These are phyloP conservation scores for Chiropotes sagulatus DNA, from an alignment of 2,797 vertebrate species.

Conservation along the genomic window DNA sequence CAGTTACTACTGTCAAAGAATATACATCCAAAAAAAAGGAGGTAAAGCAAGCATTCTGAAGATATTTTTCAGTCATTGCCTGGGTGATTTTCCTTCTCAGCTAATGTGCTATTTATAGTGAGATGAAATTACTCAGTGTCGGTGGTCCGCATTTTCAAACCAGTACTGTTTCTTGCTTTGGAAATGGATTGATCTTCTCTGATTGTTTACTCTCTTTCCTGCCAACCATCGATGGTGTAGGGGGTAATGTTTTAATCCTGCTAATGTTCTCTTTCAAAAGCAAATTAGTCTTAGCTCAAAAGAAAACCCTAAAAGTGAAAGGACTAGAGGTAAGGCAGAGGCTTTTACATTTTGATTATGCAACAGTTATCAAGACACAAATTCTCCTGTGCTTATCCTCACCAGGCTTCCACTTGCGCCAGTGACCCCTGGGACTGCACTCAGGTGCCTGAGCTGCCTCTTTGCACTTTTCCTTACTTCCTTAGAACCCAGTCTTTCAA, in stretches of 20 bases:
- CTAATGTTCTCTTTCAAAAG: slow-evolving; percentile 32
- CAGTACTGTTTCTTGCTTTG: neutral
- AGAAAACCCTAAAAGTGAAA: neutral
- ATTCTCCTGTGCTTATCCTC: neutral
- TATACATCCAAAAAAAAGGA: neutral
- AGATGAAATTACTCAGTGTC: neutral
- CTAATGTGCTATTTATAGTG: neutral
- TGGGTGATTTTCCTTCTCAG: neutral
- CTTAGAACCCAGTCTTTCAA: neutral
- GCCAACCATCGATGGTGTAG: neutral
- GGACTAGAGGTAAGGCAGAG: neutral
- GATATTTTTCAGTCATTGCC: neutral
- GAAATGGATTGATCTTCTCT: neutral
- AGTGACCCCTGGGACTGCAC: no score
- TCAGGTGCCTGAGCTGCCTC: neutral
- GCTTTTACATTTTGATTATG: neutral
- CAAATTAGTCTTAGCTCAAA: neutral
- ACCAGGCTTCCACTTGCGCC: no score
- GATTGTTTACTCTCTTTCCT: neutral
- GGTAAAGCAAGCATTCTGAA: neutral
- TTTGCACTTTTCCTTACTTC: neutral
- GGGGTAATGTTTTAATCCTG: neutral
- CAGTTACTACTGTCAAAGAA: neutral
- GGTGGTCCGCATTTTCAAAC: neutral
- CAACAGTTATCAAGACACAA: neutral